phyloP scores from a whole-genome alignment of 2,797 vertebrate genomes.

The Acanthurus tractus region DNA sequence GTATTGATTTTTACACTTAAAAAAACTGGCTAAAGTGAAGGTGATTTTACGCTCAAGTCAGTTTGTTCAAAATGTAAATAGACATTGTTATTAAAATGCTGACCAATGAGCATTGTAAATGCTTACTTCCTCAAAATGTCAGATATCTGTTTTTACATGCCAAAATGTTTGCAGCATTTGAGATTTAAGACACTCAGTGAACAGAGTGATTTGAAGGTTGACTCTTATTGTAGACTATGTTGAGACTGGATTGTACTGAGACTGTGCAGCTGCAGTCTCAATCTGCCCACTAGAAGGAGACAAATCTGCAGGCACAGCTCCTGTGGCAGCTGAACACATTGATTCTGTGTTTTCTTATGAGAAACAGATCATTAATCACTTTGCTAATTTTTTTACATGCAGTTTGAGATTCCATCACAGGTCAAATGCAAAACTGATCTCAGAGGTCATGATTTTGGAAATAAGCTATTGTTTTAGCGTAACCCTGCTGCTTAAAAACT shows the following conservation, averaged over 20 bases:
- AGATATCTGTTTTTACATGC: conserved; percentile 29
- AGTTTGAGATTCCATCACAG: conserved; percentile 27
- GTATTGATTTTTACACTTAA: conserved; percentile 17
- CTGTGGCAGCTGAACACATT: conserved; percentile 14
- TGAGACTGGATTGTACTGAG: conserved; percentile 1
- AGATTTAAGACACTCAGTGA: conserved; percentile 15
- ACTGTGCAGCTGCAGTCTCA: conserved; percentile 37
- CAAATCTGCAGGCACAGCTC: conserved; percentile 56
- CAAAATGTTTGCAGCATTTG: conserved; percentile 32
- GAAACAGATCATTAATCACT: conserved; percentile 5
- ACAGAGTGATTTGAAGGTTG: conserved; percentile 32
- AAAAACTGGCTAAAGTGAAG: conserved; percentile 12
- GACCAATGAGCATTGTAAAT: conserved; percentile 36
- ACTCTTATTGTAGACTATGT: neutral
- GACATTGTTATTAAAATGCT: conserved; percentile 37
- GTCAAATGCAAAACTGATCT: conserved; percentile 32
- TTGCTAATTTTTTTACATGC: conserved; percentile 27
- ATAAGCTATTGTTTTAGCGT: conserved; percentile 24
- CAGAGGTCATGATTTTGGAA: conserved; percentile 33
- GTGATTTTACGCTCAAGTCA: conserved; percentile 38
- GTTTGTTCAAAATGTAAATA: conserved; percentile 66
- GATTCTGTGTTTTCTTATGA: conserved; percentile 15
- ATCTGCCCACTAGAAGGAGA: conserved; percentile 74
- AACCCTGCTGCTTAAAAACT: conserved; percentile 29
- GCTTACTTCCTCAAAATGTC: conserved; percentile 36